phyloP scores from a whole-genome alignment of 2,113 vertebrate species.

The Castor canadensis region DNA sequence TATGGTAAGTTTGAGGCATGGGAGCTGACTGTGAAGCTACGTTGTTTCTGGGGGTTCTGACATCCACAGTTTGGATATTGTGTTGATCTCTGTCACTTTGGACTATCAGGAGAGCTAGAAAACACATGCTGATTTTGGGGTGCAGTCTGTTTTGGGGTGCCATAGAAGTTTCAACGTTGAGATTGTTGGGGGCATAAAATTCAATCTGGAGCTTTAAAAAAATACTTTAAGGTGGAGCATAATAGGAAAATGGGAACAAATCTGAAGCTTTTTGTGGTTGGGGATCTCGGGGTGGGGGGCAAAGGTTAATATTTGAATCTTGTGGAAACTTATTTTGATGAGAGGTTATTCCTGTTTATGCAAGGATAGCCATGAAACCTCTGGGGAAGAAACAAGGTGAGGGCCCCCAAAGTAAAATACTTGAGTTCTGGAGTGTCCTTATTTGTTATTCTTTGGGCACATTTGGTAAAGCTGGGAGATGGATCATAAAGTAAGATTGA shows the following conservation, averaged over 20 bases:
- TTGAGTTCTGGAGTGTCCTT: slow-evolving; percentile 44
- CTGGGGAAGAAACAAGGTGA: neutral
- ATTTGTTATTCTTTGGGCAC: neutral
- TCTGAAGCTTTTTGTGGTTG: neutral
- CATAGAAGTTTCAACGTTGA: neutral
- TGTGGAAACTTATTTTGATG: slow-evolving; percentile 24
- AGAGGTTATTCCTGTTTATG: neutral
- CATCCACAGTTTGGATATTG: neutral
- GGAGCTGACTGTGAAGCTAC: neutral
- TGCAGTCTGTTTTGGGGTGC: neutral
- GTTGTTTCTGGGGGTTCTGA: slow-evolving; percentile 5
- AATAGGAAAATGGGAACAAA: neutral
- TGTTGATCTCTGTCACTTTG: neutral
- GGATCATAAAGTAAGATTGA: neutral
- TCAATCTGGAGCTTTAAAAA: neutral
- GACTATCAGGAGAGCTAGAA: neutral
- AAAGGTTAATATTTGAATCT: slow-evolving; percentile 10
- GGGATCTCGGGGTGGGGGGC: neutral
- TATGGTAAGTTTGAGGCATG: neutral
- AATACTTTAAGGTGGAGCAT: neutral
- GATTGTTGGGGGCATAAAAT: neutral
- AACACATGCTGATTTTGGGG: neutral
- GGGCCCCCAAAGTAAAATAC: neutral
- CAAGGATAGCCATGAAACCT: neutral
- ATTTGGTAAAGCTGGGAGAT: neutral